Base-by-base conservation (phyloP, 2,888 invertebrate genomes). In the Agrochola litura region DNA sequence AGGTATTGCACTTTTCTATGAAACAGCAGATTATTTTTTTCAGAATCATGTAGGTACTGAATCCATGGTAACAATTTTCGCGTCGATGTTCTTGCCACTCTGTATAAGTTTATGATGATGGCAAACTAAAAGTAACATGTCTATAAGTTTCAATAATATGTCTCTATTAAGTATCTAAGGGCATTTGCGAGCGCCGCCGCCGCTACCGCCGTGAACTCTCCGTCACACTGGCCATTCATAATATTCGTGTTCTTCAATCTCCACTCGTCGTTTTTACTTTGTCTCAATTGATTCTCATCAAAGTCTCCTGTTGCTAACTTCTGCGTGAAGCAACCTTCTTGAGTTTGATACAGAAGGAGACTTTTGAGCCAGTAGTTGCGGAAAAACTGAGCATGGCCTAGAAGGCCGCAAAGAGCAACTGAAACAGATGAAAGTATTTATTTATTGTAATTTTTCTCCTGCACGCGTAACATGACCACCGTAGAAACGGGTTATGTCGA, bases 341-440 rank as follows among this genome's bases (percentile, higher is more conserved):
- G 14, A 2, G 91, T 90, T 85, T 95, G 94, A 64, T 76, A 90
- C 0, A 69, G 77, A 0, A 92, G 75, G 4, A 92, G 76, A 16
- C 85, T 82, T 14, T 69, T 64, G 22, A 95, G 63, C 95, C 94
- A 95, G 0, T 85, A 71, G 2, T 89, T 87, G 10, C 88, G 90
- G 0, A 93, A 67, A 77, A 94, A 93, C 22, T 93, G 86, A 1
- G 85, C 83, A 73, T 94, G 89, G 0, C 94, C 94, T 5, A 89
- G 85, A 12, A 93, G 49, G 12, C 87, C 73, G 86, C 95, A 95
- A 3, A 94, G 82, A 16, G 86, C 67, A 6, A 93, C 94, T 94
- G 91, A 46, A 90, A 91, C 46, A 75, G 46, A n/a, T 60, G 1
- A 66, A 56, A 49, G 5, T 12, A 6, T 54, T 37, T 30, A 52